phyloP scores from a whole-genome alignment of 2,797 vertebrate species.

The Sebastes baramenuke region DNA sequence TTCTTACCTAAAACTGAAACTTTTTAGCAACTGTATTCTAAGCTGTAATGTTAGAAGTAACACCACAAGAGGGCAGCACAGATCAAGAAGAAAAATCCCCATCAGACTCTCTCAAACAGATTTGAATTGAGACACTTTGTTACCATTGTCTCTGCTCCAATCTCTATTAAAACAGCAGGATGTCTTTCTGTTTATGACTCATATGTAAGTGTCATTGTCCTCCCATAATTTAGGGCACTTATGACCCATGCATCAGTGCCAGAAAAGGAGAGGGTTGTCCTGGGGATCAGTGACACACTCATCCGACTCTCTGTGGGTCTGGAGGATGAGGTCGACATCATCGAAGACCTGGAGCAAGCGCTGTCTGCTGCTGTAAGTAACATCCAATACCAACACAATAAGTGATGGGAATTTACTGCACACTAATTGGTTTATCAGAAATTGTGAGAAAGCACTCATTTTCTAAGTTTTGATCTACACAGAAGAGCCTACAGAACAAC shows the following conservation, averaged over 20 bases:
- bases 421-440: neutral
- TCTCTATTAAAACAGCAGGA: neutral
- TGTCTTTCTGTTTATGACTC: conserved; percentile 2
- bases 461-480: neutral
- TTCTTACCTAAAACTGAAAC: neutral
- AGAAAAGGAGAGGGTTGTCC: conserved; percentile 76
- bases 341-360: conserved; percentile 89
- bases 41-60: neutral
- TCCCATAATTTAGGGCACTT: conserved; percentile 82
- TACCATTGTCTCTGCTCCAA: neutral
- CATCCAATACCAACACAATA: neutral
- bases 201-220: neutral
- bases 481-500: neutral
- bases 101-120: neutral
- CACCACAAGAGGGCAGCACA: conserved; percentile 67
- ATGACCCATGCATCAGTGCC: conserved; percentile 95
- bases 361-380: conserved; percentile 88
- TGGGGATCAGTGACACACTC: conserved; percentile 92
- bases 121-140: conserved; percentile 10
- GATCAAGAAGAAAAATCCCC: neutral
- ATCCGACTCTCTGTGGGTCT: conserved; percentile 93
- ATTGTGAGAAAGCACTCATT: neutral
- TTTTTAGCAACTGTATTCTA: neutral
- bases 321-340: conserved; percentile 90
- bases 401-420: neutral